A percentile compares a stretch with the other conserved stretches of the same genome.
phyloP scores from a whole-genome alignment of 1,140 invertebrate genomes.

The Piezodorus guildinii region DNA sequence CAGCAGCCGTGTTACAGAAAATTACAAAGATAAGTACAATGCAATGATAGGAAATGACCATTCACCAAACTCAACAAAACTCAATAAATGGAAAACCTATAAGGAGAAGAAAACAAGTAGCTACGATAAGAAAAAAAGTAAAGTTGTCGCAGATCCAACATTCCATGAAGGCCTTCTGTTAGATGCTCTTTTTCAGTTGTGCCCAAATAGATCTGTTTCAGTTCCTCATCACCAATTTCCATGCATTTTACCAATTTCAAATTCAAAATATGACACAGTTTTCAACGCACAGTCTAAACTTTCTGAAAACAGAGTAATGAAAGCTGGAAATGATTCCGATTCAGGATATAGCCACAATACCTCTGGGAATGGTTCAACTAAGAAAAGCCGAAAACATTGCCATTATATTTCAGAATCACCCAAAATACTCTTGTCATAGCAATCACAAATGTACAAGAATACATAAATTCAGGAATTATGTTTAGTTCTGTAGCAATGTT shows the following conservation, averaged over 20 bases:
- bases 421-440: slow-evolving; percentile 6
- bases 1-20: slow-evolving; percentile 21
- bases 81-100: slow-evolving; percentile 31
- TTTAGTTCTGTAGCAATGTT: too few relatives aligned
- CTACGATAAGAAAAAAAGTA: slow-evolving; percentile 37
- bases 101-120: slow-evolving; percentile 41
- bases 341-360: slow-evolving; percentile 59
- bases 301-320: slow-evolving; percentile 25
- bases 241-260: slow-evolving; percentile 37
- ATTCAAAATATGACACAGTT: slow-evolving; percentile 25
- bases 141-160: slow-evolving; percentile 33
- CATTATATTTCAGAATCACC: slow-evolving; percentile 1
- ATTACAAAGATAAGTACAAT: slow-evolving; percentile 27
- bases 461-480: too few relatives aligned
- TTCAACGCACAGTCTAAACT: slow-evolving; percentile 16
- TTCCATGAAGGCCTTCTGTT: slow-evolving; percentile 55
- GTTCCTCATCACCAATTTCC: slow-evolving; percentile 27
- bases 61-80: slow-evolving; percentile 30
- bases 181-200: slow-evolving; percentile 48
- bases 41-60: slow-evolving; percentile 29
- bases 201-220: slow-evolving; percentile 36
- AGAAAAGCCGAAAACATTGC: background rate
- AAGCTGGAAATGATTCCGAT: slow-evolving; percentile 41
- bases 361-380: slow-evolving; percentile 29
- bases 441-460: too few relatives aligned